Base-by-base conservation (phyloP, 1,140 invertebrate genomes). In the Apis mellifera region DNA sequence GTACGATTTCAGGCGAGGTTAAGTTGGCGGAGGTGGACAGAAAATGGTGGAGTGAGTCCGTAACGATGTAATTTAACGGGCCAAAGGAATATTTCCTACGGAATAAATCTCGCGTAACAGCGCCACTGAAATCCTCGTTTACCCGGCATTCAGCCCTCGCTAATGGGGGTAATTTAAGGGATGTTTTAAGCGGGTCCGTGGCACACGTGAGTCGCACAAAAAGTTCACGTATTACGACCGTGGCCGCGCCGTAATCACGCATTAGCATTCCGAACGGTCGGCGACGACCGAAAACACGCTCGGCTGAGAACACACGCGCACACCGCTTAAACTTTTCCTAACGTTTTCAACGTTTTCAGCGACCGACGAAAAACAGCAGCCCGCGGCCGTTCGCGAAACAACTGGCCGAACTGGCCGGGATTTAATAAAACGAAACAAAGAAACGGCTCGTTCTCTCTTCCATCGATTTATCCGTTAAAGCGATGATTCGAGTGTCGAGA, bases 81-180 rank as follows among this genome's bases (percentile, higher is more conserved):
- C 88, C 90, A 92, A 92, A 92, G 89, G 90, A 92, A 93, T 93
- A 93, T 93, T 93, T 92, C 90, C 88, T 88, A 90, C 91, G 91
- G 90, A 93, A 94, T 94, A 94, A 94, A 94, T 94, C 92, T 92
- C 90, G 89, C 87, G 85, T 91, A 93, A 92, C 89, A 89, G 89
- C 88, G 87, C 89, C 90, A 89, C 89, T 90, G 90, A 91, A 92
- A 93, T 92, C 89, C 92, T 91, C 91, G 91, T 92, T 93, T 90
- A 91, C 88, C 88, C 87, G 88, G 89, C 81, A 91, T 93, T 92
- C 91, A 91, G 91, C 89, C 91, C 90, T 90, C 90, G 90, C 91
- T 93, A 93, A 92, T 93, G 88, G 91, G 88, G 92, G 92, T 94
- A 93, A 94, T 93, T 93, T 93, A 93, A 93, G 91, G 92, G 93